Evolutionary conservation across 2,888 invertebrate species (phyloP), one percentile per base, ranked within the genome.

Genomic region (Bombylius major): DNA sequence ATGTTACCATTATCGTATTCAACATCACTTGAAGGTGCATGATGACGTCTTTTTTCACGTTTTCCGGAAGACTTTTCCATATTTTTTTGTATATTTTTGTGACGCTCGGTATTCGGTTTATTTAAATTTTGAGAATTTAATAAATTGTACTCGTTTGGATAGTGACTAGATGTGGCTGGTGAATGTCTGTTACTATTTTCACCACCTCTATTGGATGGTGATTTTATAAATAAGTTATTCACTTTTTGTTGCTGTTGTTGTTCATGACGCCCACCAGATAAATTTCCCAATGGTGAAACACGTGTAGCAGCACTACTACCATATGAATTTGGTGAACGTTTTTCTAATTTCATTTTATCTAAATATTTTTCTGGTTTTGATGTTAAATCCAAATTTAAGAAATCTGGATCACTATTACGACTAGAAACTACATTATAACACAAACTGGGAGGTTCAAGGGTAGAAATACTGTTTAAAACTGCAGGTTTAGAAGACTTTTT

Each of bases 1-100:
- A 77, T 78, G 48, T 80, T 79, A 1, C 79, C 80, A 55, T 79
- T 81, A 31, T 81, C 81, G 34, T 80, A 80, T 48, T 80, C 80
- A 42, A 78, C 78, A 66, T 73, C 72, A 60, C 71, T 72, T 42
- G 65, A 56, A 31, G 58, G 62, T n/a, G 63, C 62, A 32, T 67
- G 67, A 55, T 66, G 59, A 36, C 57, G 58, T 53, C 58, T 56
- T 48, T 56, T 55, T 23, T 23, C 23, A 53, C 56, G 53, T 50
- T 54, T 58, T 46, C 56, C 55, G 46, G 61, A 56, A 49, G 56
- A 58, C 59, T 61, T 59, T 56, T 60, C 58, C 50, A 59, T 60
- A 56, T 60, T 59, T 48, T 55, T 57, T 53, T 58, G 51, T 8
- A 54, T 53, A 34, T 63, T 61, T 53, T 61, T 61, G 47, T 57